Conservation (phyloP, 1,140 invertebrate genomes). For the Panagrolaimus sp. region DNA sequence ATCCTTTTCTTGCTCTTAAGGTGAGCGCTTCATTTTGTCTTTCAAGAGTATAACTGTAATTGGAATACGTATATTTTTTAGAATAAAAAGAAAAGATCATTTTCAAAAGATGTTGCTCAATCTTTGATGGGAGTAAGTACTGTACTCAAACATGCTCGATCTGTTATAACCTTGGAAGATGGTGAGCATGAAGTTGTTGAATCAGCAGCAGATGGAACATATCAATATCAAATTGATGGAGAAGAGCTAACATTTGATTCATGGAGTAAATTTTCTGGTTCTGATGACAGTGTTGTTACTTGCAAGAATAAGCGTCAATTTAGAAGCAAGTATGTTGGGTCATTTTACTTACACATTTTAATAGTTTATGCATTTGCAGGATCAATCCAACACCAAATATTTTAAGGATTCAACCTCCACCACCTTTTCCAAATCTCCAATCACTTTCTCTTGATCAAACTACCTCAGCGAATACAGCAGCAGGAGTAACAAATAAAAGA, state of each 20-base stretch:
- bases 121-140: neutral
- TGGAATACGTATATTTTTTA: too few species aligned
- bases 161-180: neutral
- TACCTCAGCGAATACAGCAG: too few species aligned
- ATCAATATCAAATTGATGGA: neutral
- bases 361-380: neutral
- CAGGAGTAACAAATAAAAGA: neutral
- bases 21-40: too few species aligned
- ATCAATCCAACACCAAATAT: neutral
- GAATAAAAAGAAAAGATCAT: too few species aligned
- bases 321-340: too few species aligned
- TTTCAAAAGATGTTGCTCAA: neutral
- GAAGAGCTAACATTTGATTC: neutral
- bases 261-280: neutral
- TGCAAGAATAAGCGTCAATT: neutral
- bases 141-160: neutral
- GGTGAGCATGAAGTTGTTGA: neutral
- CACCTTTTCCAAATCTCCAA: neutral
- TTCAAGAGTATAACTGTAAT: too few species aligned
- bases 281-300: neutral
- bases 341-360: too few species aligned
- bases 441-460: neutral
- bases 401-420: neutral
- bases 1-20: too few species aligned
- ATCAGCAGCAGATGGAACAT: neutral